phyloP scores from a whole-genome alignment of 2,113 vertebrate genomes.

The Phrynosoma blainvillii region DNA sequence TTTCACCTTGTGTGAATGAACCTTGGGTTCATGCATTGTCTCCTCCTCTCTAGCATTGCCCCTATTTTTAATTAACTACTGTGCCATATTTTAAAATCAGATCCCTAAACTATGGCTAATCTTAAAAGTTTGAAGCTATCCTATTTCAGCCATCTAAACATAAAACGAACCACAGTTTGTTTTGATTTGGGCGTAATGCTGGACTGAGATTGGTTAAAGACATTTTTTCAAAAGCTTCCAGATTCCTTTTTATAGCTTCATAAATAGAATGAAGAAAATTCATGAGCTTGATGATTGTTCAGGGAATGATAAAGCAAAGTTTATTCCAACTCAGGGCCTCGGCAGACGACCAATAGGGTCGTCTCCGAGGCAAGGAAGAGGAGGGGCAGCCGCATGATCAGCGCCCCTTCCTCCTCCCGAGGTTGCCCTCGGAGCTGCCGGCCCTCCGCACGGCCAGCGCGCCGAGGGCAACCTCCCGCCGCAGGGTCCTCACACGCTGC shows the following conservation, averaged over 20 bases:
- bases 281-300: neutral
- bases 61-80: neutral
- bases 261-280: neutral
- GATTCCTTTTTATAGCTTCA: neutral
- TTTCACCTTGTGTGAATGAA: neutral
- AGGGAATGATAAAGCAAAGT: neutral
- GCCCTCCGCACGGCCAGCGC: no score
- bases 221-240: neutral
- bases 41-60: neutral
- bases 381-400: no score
- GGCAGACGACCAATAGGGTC: no score
- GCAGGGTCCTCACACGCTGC: no score
- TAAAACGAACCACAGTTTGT: neutral
- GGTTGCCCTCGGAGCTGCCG: no score
- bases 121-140: neutral
- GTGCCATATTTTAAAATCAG: no score
- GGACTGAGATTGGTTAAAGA: neutral
- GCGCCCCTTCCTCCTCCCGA: no score
- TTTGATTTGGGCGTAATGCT: neutral
- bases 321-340: conserved; percentile 7
- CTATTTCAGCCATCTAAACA: neutral
- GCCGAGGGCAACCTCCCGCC: no score
- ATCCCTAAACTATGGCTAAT: neutral
- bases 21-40: neutral
- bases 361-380: no score